These are phyloP conservation scores for Clarias gariepinus DNA, from an alignment of 2,113 vertebrate genomes.

Conservation along the genomic window DNA sequence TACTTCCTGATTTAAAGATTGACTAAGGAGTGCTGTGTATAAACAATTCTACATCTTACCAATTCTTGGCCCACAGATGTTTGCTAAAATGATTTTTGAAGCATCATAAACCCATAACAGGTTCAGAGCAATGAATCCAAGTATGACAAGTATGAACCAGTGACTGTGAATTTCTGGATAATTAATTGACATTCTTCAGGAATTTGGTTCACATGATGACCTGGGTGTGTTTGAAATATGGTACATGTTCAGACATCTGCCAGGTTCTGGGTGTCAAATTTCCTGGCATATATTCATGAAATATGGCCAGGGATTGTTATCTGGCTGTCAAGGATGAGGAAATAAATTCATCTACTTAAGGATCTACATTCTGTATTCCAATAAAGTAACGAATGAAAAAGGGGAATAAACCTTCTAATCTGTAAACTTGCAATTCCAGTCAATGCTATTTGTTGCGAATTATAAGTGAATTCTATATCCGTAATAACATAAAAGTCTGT, in stretches of 20 bases:
- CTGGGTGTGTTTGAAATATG: constrained; percentile 17
- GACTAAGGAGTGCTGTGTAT: background rate
- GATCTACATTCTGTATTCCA: background rate
- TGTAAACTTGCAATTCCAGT: background rate
- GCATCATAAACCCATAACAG: background rate
- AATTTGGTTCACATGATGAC: constrained; percentile 5
- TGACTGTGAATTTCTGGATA: background rate
- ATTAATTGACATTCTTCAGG: background rate
- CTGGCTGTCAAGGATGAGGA: constrained; percentile 1
- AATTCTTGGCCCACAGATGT: background rate
- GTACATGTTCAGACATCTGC: constrained; percentile 2
- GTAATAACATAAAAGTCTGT: background rate
- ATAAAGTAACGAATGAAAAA: background rate
- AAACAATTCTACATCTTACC: background rate
- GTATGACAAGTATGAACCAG: constrained; percentile 30
- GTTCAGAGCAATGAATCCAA: background rate
- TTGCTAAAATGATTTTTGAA: background rate
- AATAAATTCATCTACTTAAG: background rate
- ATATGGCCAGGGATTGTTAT: constrained; percentile 23
- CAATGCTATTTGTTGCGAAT: background rate
- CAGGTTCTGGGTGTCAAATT: constrained; percentile 33
- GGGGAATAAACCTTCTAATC: background rate
- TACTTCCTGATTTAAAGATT: background rate
- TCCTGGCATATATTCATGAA: constrained; percentile 26
- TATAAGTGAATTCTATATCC: background rate